Evolutionary conservation across 2,888 invertebrate species (phyloP).

Genomic region (Epirrhoe alternata): DNA sequence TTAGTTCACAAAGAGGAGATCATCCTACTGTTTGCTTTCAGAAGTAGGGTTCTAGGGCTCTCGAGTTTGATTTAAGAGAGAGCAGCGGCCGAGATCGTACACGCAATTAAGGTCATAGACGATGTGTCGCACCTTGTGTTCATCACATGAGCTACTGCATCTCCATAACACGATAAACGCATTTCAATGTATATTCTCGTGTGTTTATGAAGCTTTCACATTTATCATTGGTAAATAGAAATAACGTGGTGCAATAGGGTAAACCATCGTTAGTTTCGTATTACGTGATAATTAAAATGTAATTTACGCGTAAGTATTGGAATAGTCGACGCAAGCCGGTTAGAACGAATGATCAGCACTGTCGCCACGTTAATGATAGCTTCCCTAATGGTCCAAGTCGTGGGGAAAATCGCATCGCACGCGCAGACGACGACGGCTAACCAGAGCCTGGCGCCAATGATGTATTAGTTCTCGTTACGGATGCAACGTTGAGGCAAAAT

Average conservation of each 20-base stretch:
- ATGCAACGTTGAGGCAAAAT: constrained; percentile 50
- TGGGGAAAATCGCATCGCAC: constrained; percentile 77
- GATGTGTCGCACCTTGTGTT: constrained; percentile 60
- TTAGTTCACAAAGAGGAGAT: constrained; percentile 64
- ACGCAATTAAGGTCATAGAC: constrained; percentile 80
- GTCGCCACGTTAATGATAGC: constrained; percentile 80
- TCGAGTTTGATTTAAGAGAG: constrained; percentile 83
- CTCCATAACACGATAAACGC: constrained; percentile 32
- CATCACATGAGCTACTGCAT: constrained; percentile 36
- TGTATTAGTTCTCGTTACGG: constrained; percentile 75
- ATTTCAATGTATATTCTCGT: constrained; percentile 14
- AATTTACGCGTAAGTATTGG: constrained; percentile 55
- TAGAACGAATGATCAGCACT: constrained; percentile 66
- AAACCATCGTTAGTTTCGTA: constrained; percentile 44
- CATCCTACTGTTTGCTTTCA: constrained; percentile 58
- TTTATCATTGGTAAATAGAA: constrained; percentile 25
- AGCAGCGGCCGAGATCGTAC: constrained; percentile 76
- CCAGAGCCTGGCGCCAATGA: constrained; percentile 73
- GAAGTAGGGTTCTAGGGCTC: constrained; percentile 82
- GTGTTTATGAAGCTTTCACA: constrained; percentile 27
- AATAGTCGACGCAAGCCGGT: constrained; percentile 60
- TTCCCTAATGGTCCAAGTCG: constrained; percentile 73
- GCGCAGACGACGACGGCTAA: constrained; percentile 75
- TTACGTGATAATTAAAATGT: constrained; percentile 57
- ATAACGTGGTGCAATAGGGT: constrained; percentile 29